Evolutionary conservation across 1,140 invertebrate species (phyloP).

Genomic region (Drosophila eugracilis): DNA sequence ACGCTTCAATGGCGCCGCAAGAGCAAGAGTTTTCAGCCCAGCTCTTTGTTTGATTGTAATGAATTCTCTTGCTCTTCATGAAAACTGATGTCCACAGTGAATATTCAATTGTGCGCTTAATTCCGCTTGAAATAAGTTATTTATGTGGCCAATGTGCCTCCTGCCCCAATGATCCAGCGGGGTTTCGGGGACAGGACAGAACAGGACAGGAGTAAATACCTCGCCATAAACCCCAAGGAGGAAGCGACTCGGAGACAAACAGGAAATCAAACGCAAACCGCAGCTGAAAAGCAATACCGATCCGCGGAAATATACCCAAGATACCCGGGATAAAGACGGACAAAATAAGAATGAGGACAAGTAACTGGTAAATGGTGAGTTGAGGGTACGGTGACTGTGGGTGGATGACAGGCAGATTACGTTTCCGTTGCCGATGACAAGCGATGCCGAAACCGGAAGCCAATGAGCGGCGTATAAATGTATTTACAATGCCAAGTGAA

Average conservation of each 20-base stretch:
- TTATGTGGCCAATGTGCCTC: conserved; percentile 18
- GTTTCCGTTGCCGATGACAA: conserved; percentile 77
- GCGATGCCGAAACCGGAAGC: conserved; percentile 69
- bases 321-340: conserved; percentile 37
- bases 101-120: conserved; percentile 36
- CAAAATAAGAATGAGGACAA: conserved; percentile 29
- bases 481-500: conserved; percentile 73
- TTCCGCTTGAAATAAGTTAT: conserved; percentile 29
- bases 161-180: no score
- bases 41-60: conserved; percentile 40
- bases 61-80: conserved; percentile 19
- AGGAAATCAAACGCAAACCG: conserved; percentile 76
- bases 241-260: conserved; percentile 65
- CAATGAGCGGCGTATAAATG: conserved; percentile 78
- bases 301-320: conserved; percentile 65
- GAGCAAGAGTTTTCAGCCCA: conserved; percentile 18
- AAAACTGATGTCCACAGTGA: conserved; percentile 8
- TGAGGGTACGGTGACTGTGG: conserved; percentile 7
- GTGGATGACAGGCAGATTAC: conserved; percentile 81
- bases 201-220: conserved; percentile 44
- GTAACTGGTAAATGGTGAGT: conserved; percentile 22
- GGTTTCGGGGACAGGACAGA: no score
- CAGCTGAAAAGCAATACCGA: conserved; percentile 62
- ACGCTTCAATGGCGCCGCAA: conserved; percentile 30
- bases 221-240: conserved; percentile 8